phyloP scores from a whole-genome alignment of 2,113 vertebrate genomes.

The Xenus cinereus region DNA sequence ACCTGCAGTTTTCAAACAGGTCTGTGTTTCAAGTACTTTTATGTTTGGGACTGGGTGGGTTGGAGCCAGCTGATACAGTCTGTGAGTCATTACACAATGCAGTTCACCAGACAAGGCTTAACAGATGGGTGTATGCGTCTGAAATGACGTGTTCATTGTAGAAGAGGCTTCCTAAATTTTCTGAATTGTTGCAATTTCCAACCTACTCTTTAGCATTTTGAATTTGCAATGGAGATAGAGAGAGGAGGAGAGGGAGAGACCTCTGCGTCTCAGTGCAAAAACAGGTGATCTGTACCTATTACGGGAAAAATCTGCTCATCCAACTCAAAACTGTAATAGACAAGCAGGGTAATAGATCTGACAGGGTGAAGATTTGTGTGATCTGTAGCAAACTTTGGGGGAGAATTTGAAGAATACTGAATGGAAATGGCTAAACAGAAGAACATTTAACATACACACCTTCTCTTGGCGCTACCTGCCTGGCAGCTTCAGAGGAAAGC shows the following conservation, averaged over 20 bases:
- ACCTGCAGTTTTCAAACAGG: neutral
- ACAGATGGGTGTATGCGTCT: neutral
- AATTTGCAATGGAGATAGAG: neutral
- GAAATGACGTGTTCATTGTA: neutral
- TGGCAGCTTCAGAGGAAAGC: neutral
- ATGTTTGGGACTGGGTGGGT: neutral
- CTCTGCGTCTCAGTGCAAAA: neutral
- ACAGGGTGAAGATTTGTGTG: neutral
- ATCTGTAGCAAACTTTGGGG: neutral
- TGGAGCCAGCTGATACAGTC: neutral
- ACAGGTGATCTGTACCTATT: neutral
- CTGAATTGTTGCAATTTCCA: neutral
- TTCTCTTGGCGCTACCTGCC: neutral
- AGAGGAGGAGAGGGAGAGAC: neutral
- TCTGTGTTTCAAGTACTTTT: neutral
- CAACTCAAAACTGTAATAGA: neutral
- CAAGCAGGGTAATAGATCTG: no score
- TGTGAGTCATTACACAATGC: neutral
- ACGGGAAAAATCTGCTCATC: neutral
- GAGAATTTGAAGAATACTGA: neutral
- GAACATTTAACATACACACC: neutral
- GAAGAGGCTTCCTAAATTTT: constrained; percentile 5
- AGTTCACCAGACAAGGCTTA: neutral
- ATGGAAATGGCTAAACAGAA: neutral
- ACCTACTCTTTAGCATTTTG: neutral